These are phyloP conservation scores for Reticulitermes lucifugus DNA, from an alignment of 2,888 invertebrate species.

Conservation along the genomic window DNA sequence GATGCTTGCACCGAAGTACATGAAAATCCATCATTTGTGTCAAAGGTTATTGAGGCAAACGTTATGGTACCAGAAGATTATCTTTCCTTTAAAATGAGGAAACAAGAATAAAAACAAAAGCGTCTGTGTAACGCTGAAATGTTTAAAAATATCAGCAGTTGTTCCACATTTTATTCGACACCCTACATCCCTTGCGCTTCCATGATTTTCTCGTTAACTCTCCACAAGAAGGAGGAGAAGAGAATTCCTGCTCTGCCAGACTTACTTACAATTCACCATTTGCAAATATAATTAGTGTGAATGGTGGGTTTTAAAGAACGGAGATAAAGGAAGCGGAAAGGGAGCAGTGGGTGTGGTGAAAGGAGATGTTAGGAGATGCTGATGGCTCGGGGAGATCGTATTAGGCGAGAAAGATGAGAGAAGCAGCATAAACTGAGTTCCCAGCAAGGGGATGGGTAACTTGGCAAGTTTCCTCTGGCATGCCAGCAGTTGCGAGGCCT, in stretches of 20 bases:
- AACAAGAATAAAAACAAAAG: not conserved
- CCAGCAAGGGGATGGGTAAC: not conserved
- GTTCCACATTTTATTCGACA: not conserved
- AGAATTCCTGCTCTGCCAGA: not conserved
- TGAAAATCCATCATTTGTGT: no score
- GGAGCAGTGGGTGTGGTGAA: not conserved
- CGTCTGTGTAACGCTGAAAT: not conserved
- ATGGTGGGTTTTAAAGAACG: slow-evolving; percentile 44
- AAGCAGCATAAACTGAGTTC: slow-evolving; percentile 17
- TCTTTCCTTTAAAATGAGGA: no score
- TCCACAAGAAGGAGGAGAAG: not conserved
- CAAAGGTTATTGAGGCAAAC: no score
- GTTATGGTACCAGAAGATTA: no score
- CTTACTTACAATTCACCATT: slow-evolving; percentile 48
- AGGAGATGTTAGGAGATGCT: not conserved
- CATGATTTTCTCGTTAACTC: slow-evolving; percentile 37
- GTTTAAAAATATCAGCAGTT: not conserved
- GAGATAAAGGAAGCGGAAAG: slow-evolving; percentile 20
- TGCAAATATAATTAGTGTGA: slow-evolving; percentile 50
- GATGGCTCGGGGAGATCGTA: slow-evolving; percentile 26
- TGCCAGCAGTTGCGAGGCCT: not conserved
- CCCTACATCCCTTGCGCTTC: not conserved
- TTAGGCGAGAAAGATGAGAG: slow-evolving; percentile 11
- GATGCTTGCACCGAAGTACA: no score
- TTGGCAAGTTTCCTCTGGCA: slow-evolving; percentile 22